phyloP scores from a whole-genome alignment of 2,888 invertebrate species.

The Hirudinaria manillensis region DNA sequence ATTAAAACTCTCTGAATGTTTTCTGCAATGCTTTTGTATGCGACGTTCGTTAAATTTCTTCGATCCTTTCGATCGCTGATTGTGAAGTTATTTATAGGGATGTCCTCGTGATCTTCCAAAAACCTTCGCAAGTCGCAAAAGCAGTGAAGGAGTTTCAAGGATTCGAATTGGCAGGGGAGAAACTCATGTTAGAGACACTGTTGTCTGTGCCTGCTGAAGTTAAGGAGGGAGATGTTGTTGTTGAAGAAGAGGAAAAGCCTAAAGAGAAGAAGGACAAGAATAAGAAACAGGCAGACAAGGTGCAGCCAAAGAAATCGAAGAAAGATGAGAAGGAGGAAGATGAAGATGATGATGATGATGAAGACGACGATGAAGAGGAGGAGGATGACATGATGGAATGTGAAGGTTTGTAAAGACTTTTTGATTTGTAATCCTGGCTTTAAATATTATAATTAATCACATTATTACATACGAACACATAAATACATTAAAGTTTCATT shows the following conservation, averaged over 20 bases:
- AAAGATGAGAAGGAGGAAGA: not conserved
- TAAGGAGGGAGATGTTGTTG: not conserved
- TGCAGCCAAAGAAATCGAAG: not conserved
- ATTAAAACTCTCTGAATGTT: not conserved
- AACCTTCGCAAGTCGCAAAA: not conserved
- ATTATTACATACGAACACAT: not conserved
- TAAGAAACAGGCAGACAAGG: not conserved
- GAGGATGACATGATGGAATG: not conserved
- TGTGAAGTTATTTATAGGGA: not conserved
- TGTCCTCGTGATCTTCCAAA: slow-evolving; percentile 3
- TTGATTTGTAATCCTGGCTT: not conserved
- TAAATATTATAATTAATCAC: not conserved
- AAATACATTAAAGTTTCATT: not conserved
- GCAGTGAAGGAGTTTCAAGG: slow-evolving; percentile 9
- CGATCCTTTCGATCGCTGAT: not conserved
- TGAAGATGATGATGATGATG: slow-evolving; percentile 8
- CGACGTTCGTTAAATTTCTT: not conserved
- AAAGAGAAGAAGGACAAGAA: not conserved
- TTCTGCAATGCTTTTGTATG: not conserved
- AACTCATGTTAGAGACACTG: slow-evolving; percentile 2
- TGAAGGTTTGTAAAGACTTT: not conserved
- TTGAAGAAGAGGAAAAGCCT: not conserved
- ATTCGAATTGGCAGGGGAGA: not conserved
- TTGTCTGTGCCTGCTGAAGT: not conserved
- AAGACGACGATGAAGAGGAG: not conserved